Conservation (phyloP, 1,140 invertebrate species). For the Drosophila obscura region DNA sequence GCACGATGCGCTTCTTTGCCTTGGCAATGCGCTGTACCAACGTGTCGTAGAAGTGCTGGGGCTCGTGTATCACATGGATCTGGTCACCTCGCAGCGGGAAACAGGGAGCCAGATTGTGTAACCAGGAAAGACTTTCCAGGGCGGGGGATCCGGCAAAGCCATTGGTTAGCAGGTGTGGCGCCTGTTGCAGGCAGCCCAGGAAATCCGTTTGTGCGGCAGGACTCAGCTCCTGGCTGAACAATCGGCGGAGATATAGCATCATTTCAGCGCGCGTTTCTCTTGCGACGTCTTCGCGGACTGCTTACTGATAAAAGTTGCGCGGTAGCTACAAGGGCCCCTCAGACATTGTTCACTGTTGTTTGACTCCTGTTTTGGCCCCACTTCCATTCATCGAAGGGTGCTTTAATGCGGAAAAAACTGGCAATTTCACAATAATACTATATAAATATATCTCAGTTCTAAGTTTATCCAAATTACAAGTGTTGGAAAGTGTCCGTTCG, state of each 20-base stretch:
- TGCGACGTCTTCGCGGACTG: neutral
- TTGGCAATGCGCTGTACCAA: conserved; percentile 88
- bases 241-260: conserved; percentile 74
- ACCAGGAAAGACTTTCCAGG: conserved; percentile 86
- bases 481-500: neutral
- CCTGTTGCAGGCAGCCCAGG: conserved; percentile 65
- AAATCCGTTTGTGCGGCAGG: conserved; percentile 62
- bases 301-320: conserved; percentile 1
- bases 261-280: conserved; percentile 9
- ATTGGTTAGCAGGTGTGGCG: conserved; percentile 44
- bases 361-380: neutral
- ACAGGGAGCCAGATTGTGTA: conserved; percentile 88
- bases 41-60: conserved; percentile 90
- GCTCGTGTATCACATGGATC: conserved; percentile 90
- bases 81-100: conserved; percentile 89
- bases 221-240: conserved; percentile 71
- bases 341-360: conserved; percentile 27
- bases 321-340: neutral
- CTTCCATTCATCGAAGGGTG: conserved; percentile 39
- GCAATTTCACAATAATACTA: conserved; percentile 17
- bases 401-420: neutral
- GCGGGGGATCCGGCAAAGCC: conserved; percentile 47
- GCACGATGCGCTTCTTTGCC: conserved; percentile 91
- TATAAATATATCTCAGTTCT: conserved; percentile 18
- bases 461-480: neutral